Base-by-base conservation (phyloP, 2,113 vertebrate genomes). In the Nyctibius bracteatus region DNA sequence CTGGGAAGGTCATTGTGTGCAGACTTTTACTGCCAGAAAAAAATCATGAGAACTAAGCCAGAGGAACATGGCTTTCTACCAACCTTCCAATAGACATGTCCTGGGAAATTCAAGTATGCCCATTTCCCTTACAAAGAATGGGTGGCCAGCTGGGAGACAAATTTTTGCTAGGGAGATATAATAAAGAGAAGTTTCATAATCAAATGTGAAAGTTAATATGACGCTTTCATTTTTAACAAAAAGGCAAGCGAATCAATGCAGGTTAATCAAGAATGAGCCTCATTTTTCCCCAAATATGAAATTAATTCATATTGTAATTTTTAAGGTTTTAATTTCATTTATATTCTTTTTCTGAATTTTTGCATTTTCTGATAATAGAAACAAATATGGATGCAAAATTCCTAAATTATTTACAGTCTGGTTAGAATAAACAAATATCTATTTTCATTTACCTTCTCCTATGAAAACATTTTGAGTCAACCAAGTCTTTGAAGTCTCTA, bases 361-460 rank as follows among this genome's bases (percentile, higher is more conserved):
- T 83, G 27, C 23, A 46, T 74, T 87, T 85, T 73, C 54, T 80
- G 16, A 18, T 57, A 52, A 49, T 44, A 81, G 62, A 79, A 91
- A 68, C 8, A 88, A 68, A 28, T 35, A 70, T 15, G 21, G 33
- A 61, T 35, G 18, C 37, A 63, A 62, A 94, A 14, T 86, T 73
- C 51, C 35, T 77, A 66, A 79, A 88, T 86, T 77, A 63, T 88
- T 95, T 90, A 66, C 12, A 30, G 35, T 86, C 55, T 88, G 5
- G 6, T 54, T 83, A 86, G 58, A 90, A 68, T 39, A 82, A 88
- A 62, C 31, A 77, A 70, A 6, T 55, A 51, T 86, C 51, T 78
- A 28, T 90, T 96, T 92, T 88, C 59, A 66, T 88, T 90, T 91
- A 81, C 46, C 59, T 88, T 95, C 43, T 85, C 15, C 41, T 73